phyloP scores from a whole-genome alignment of 2,113 vertebrate genomes.

The Cariama cristata region DNA sequence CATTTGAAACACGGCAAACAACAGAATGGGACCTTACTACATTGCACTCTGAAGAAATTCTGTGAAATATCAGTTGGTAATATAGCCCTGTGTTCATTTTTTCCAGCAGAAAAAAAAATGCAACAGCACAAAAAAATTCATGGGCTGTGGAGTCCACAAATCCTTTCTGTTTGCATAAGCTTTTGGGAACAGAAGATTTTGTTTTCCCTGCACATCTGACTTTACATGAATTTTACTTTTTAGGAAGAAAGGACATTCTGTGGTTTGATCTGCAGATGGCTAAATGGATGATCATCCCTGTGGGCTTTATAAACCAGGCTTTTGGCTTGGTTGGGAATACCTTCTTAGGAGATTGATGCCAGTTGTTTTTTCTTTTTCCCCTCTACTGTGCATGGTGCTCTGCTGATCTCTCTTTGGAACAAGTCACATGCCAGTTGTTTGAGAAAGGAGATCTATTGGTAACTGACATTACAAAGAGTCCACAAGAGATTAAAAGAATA shows the following conservation, averaged over 20 bases:
- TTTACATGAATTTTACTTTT: background rate
- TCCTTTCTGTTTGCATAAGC: background rate
- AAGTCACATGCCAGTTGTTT: background rate
- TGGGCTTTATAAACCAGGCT: background rate
- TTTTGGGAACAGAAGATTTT: background rate
- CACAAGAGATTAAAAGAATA: constrained; percentile 1
- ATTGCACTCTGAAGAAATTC: background rate
- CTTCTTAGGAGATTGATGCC: background rate
- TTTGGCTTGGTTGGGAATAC: constrained; percentile 2
- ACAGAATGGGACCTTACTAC: background rate
- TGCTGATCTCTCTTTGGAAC: constrained; percentile 15
- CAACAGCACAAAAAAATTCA: background rate
- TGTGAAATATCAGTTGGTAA: background rate
- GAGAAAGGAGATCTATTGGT: background rate
- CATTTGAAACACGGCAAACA: background rate
- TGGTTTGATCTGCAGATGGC: constrained; percentile 5
- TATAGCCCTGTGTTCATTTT: background rate
- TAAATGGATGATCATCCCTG: background rate
- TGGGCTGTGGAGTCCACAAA: background rate
- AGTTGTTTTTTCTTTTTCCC: background rate
- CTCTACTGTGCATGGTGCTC: background rate
- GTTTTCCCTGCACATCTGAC: background rate
- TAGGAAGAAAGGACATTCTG: background rate
- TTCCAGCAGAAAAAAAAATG: background rate
- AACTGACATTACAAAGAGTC: background rate